A percentile compares a stretch with the other conserved stretches of the same genome.
Conservation (phyloP, 2,113 vertebrate genomes). For the Lepus americanus region DNA sequence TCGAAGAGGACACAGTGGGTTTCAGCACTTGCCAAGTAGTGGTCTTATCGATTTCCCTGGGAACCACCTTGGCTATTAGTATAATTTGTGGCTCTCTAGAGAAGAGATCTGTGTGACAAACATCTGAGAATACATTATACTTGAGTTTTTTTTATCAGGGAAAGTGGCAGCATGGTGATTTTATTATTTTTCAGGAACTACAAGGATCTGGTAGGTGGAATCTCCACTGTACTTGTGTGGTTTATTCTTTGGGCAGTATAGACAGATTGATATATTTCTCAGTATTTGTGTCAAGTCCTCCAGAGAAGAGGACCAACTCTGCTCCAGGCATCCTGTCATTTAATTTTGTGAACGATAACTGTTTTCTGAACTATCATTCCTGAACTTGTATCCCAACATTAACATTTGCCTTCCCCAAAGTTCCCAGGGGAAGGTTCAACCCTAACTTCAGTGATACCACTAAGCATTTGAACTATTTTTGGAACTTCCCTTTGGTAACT, state of each 20-base stretch:
- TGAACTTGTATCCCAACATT: neutral
- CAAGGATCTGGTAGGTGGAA: neutral
- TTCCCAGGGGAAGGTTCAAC: neutral
- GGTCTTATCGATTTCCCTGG: neutral
- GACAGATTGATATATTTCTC: neutral
- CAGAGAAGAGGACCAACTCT: neutral
- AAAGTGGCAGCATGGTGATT: neutral
- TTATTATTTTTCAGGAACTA: neutral
- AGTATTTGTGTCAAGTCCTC: neutral
- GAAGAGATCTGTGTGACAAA: neutral
- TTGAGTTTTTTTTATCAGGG: conserved; percentile 23
- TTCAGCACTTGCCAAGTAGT: conserved; percentile 1
- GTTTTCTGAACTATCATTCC: neutral
- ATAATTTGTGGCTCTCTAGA: neutral
- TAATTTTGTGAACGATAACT: neutral
- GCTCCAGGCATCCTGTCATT: neutral
- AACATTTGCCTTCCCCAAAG: neutral
- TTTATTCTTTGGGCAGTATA: neutral
- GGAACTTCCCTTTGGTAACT: neutral
- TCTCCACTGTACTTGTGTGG: neutral
- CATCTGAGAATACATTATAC: neutral
- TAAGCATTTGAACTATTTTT: neutral
- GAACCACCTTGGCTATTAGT: neutral
- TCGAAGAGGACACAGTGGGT: conserved; percentile 8
- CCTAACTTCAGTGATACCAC: neutral